Evolutionary conservation across 2,113 vertebrate genomes (phyloP).

Genomic region (Talpa occidentalis): DNA sequence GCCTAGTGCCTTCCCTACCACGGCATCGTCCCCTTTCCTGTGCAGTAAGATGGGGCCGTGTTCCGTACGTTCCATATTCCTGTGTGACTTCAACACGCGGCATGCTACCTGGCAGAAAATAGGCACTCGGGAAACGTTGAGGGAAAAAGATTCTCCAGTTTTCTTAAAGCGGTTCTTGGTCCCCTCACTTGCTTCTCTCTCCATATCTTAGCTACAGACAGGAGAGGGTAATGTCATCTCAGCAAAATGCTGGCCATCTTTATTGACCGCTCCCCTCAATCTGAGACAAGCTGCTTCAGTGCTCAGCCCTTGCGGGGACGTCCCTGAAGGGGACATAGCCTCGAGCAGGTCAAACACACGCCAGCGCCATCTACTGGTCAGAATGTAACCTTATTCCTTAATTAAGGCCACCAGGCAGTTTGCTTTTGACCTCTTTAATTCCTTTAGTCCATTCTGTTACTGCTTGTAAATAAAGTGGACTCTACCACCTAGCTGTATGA

Average conservation of each 20-base stretch:
- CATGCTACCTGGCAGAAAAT: not conserved
- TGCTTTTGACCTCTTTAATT: conserved; percentile 35
- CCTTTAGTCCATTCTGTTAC: conserved; percentile 34
- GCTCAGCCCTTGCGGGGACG: not conserved
- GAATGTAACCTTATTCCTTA: conserved; percentile 35
- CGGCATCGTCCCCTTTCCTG: not conserved
- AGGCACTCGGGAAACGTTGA: not conserved
- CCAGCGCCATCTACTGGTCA: conserved; percentile 66
- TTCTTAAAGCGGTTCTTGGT: conserved; percentile 40
- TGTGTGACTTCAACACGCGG: not conserved
- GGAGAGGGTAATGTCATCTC: not conserved
- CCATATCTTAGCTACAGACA: not conserved
- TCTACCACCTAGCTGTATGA: not conserved
- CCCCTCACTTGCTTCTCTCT: not conserved
- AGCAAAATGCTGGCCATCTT: conserved; percentile 2
- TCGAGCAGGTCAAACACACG: not conserved
- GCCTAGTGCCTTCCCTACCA: not conserved
- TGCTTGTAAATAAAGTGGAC: conserved; percentile 36
- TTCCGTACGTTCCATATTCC: conserved; percentile 15
- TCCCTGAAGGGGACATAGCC: not conserved
- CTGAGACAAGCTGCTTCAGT: not conserved
- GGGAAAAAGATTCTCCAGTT: conserved; percentile 14
- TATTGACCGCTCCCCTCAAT: not conserved
- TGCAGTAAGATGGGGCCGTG: not conserved
- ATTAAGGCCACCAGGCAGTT: not conserved